Evolutionary conservation across 2,888 invertebrate species (phyloP), one percentile per base, ranked within the genome.

Genomic region (Drosophila silvestris): DNA sequence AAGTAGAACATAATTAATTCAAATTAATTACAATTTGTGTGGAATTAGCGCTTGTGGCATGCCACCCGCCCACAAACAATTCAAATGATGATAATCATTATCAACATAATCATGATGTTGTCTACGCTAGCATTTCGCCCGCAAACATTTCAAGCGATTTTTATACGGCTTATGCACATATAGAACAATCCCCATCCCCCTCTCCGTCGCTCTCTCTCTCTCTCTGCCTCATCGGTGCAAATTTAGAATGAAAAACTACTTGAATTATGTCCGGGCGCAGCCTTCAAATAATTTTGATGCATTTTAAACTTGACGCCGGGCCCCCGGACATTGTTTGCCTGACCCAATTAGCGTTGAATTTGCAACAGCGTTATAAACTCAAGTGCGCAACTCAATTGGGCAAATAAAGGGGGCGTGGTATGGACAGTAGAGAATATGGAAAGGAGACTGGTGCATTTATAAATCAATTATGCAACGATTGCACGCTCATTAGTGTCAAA

Each of bases 1-100:
- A 88, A 80, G 88, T 79, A 86, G 79, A 82, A 90, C 91, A 90
- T 91, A 90, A 91, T 91, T 89, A 90, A 90, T 90, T 90, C 86
- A 91, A 90, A 90, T 91, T 91, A 91, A 91, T 90, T 90, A 89
- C 91, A 89, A 89, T 90, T 88, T 91, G 89, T 90, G 77, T 84
- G 86, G 82, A 81, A 90, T 91, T 90, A 88, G 82, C 74, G 89
- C 89, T 80, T 86, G 90, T 70, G 89, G 83, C 83, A 79, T 77
- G 71, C 64, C 67, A 67, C 67, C 70, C 57, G 41, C 69, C 68
- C 69, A 69, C 76, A 68, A 54, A 70, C 62, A 62, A 66, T 44
- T 37, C 54, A 51, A 61, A 53, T 67, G 51, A 67, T 70, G 41
- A 63, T 67, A 41, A 59, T 51, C 19, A 65, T 56, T 2, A 59